Base-by-base conservation (phyloP, 2,888 invertebrate species). In the Tenthredo distinguenda region DNA sequence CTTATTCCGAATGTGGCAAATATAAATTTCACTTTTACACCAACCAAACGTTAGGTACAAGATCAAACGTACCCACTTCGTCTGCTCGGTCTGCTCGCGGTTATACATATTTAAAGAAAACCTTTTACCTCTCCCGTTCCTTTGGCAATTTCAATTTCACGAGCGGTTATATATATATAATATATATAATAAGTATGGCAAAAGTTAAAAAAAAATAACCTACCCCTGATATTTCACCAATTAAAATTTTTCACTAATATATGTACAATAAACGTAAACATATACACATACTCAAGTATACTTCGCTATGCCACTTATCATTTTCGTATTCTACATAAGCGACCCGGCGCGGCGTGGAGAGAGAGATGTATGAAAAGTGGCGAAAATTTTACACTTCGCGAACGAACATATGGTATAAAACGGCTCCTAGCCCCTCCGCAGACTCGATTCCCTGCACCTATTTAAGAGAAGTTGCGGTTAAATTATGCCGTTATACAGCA, bases 401-500 rank as follows among this genome's bases (percentile, higher is more conserved):
- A 21, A 7, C 26, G 9, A 68, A 68, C 68, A 34, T 34, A 18
- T 15, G 26, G 26, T 34, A 34, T 68, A 34, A 68, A 34, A 34
- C 7, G 34, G 34, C 12, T 15, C 0, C 12, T 68, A 34, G 31
- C 34, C 68, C 68, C 68, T 21, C 2, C n/a, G 6, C 68, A 68
- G 6, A 68, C 68, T 68, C 31, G 68, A 68, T 34, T 68, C 68
- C 18, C 10, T 55, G 55, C 68, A 68, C 68, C 68, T 68, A 68
- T 68, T 68, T 68, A 68, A 34, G 34, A 68, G 68, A 34, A 68
- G 68, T 68, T 55, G 77, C 55, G 77, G 47, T 55, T 77, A 77
- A 77, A 77, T 77, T 77, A 77, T 77, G 55, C 50, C 77, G 77
- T 77, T 77, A 74, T 74, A 74, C 68, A 18, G 40, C 74, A 74